phyloP scores from a whole-genome alignment of 2,888 invertebrate species.

The Erebia aethiops region DNA sequence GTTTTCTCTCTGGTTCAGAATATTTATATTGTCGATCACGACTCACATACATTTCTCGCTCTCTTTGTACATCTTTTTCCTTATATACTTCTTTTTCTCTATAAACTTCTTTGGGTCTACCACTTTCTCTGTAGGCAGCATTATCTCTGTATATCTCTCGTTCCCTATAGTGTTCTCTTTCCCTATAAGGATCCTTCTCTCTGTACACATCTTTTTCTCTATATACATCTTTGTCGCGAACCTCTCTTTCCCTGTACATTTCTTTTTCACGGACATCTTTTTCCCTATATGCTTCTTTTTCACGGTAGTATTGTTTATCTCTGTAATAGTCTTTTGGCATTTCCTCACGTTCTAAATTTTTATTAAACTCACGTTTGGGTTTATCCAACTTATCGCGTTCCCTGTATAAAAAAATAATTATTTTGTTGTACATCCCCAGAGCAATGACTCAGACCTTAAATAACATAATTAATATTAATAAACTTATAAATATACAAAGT shows the following conservation, averaged over 20 bases:
- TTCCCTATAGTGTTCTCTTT: constrained; percentile 68
- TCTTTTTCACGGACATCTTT: constrained; percentile 62
- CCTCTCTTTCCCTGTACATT: constrained; percentile 60
- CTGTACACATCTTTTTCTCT: constrained; percentile 67
- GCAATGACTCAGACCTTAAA: constrained; percentile 61
- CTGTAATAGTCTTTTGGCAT: constrained; percentile 76
- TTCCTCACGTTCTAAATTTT: constrained; percentile 71
- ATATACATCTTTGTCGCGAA: constrained; percentile 55
- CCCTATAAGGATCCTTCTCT: constrained; percentile 73
- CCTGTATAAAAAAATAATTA: constrained; percentile 65
- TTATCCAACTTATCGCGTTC: constrained; percentile 77
- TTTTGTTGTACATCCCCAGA: constrained; percentile 61
- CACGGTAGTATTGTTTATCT: constrained; percentile 72
- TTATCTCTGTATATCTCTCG: constrained; percentile 64
- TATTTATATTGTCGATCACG: constrained; percentile 72
- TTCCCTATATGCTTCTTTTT: constrained; percentile 59
- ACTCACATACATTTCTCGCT: constrained; percentile 59
- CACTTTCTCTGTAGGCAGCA: constrained; percentile 57
- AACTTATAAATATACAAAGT: constrained; percentile 32
- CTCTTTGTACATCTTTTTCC: constrained; percentile 67
- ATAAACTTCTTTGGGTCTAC: constrained; percentile 60
- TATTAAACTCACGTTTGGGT: constrained; percentile 66
- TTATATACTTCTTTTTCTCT: constrained; percentile 62
- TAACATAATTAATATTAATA: constrained; percentile 53
- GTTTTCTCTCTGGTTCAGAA: constrained; percentile 66